Conservation (phyloP, 2,888 invertebrate species). For the Bugulina stolonifera region DNA sequence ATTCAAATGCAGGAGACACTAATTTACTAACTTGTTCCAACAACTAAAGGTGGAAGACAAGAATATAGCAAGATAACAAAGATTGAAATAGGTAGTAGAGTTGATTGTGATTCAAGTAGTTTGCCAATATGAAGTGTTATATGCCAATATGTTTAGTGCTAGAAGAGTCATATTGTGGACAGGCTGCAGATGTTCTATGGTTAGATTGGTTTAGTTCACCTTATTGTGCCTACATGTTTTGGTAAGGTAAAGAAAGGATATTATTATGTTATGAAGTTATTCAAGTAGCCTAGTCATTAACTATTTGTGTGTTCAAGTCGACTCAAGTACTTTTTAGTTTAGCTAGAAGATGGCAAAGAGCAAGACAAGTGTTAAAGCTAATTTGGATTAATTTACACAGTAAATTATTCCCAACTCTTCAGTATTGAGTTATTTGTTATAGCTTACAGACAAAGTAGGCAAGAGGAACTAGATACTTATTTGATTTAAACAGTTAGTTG, state of each 20-base stretch:
- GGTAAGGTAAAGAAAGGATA: background rate
- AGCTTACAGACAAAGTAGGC: background rate
- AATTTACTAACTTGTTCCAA: no score
- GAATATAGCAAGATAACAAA: no score
- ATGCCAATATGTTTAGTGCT: background rate
- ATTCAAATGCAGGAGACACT: no score
- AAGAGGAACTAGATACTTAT: background rate
- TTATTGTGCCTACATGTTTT: background rate
- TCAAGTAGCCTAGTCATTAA: background rate
- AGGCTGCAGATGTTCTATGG: background rate
- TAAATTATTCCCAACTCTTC: background rate
- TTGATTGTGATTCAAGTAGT: background rate
- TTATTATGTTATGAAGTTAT: background rate
- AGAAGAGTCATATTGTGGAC: background rate
- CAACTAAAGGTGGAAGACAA: no score
- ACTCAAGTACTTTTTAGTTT: background rate
- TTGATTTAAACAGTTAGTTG: background rate
- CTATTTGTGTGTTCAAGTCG: background rate
- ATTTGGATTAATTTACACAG: slow-evolving; percentile 17
- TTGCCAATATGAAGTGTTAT: background rate
- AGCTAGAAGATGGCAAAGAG: background rate
- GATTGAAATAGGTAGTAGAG: background rate
- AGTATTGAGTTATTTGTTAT: slow-evolving; percentile 3
- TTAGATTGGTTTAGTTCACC: background rate
- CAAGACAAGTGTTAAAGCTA: slow-evolving; percentile 4